Conservation (phyloP, 2,113 vertebrate species). For the Sphyrna mokarran region DNA sequence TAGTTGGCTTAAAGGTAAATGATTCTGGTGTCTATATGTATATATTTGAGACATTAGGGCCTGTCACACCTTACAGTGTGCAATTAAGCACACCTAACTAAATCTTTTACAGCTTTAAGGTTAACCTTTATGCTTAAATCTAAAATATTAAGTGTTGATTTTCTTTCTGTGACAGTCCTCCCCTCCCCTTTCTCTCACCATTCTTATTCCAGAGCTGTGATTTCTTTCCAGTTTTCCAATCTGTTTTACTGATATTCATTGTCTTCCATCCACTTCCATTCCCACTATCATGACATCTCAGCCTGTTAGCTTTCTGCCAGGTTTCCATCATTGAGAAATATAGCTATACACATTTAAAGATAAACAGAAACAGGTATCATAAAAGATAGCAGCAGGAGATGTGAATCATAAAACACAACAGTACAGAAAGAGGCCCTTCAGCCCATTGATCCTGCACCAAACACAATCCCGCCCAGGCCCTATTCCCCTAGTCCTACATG, state of each 20-base stretch:
- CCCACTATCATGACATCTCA: too few relatives aligned
- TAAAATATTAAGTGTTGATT: neutral
- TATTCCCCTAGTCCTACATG: too few relatives aligned
- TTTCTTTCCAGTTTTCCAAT: neutral
- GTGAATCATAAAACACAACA: too few relatives aligned
- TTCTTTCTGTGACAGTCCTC: neutral
- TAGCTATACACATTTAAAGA: too few relatives aligned
- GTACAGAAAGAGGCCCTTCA: too few relatives aligned
- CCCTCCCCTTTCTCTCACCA: too few relatives aligned
- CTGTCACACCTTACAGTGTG: neutral
- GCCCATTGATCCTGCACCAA: too few relatives aligned
- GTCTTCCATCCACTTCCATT: neutral
- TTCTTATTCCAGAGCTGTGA: neutral
- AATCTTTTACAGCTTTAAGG: neutral
- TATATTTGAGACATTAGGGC: neutral
- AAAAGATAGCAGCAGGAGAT: too few relatives aligned
- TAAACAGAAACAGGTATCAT: too few relatives aligned
- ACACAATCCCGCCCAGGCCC: too few relatives aligned
- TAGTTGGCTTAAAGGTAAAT: neutral
- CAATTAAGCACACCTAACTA: neutral
- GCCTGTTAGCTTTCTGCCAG: too few relatives aligned
- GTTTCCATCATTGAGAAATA: too few relatives aligned
- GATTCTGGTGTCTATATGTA: neutral
- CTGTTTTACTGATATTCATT: neutral
- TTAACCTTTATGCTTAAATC: neutral